Evolutionary conservation across 1,140 invertebrate genomes (phyloP).

Genomic region (Camponotus pennsylvanicus): DNA sequence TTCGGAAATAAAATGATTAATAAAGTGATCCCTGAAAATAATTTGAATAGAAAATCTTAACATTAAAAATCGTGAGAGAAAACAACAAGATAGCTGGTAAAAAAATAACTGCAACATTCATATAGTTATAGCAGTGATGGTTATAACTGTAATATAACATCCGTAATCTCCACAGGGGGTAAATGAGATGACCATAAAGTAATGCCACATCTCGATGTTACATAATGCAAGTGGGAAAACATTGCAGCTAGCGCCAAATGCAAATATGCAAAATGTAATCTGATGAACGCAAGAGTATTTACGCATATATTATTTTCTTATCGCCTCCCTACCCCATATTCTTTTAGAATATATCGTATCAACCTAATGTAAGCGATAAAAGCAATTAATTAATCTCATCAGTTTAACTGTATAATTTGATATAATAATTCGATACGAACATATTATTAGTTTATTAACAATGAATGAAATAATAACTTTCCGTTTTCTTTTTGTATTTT

Average conservation of each 20-base stretch:
- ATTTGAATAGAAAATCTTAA: background rate
- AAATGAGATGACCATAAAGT: constrained; percentile 55
- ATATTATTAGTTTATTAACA: constrained; percentile 2
- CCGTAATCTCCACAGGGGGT: constrained; percentile 34
- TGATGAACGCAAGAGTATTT: constrained; percentile 36
- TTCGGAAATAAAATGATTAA: background rate
- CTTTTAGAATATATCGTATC: background rate
- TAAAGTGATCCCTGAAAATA: background rate
- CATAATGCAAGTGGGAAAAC: constrained; percentile 43
- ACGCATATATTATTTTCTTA: constrained; percentile 54
- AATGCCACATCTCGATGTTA: constrained; percentile 36
- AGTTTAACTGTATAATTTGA: background rate
- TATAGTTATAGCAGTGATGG: background rate
- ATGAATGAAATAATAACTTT: background rate
- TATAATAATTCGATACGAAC: background rate
- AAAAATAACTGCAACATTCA: background rate
- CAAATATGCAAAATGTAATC: constrained; percentile 56
- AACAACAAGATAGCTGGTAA: background rate
- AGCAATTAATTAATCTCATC: background rate
- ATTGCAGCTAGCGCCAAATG: constrained; percentile 44
- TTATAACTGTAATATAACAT: background rate
- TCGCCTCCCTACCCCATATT: background rate
- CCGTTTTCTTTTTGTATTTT: background rate
- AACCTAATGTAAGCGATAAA: background rate
- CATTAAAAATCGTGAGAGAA: background rate